Evolutionary conservation across 2,888 invertebrate genomes (phyloP).

Genomic region (Hirtodrosophila histrioides): DNA sequence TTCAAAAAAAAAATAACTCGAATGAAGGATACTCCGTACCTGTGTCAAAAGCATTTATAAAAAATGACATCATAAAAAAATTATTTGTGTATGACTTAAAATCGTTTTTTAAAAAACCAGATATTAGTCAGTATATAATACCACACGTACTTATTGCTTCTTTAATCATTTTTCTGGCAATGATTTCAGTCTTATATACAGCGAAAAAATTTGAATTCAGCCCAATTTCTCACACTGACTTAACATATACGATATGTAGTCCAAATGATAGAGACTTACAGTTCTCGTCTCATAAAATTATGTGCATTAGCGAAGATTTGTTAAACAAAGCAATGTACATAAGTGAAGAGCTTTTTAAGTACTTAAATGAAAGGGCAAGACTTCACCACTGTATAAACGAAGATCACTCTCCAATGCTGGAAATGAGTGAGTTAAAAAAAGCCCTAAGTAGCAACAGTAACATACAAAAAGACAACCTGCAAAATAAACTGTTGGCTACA

Average conservation of each 20-base stretch:
- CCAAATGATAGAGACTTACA: constrained; percentile 32
- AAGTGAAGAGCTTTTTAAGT: constrained; percentile 87
- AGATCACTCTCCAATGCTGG: constrained; percentile 47
- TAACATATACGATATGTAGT: constrained; percentile 86
- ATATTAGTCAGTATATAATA: constrained; percentile 85
- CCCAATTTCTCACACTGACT: constrained; percentile 82
- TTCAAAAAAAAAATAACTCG: constrained; percentile 59
- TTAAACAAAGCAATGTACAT: constrained; percentile 87
- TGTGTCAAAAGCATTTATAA: constrained; percentile 32
- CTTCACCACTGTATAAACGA: constrained; percentile 75
- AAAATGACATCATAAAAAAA: constrained; percentile 52
- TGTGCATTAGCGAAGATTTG: constrained; percentile 87
- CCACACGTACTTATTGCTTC: constrained; percentile 87
- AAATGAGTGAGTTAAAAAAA: constrained; percentile 51
- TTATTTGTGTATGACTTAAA: constrained; percentile 41
- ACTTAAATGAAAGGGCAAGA: constrained; percentile 86
- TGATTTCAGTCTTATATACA: constrained; percentile 88
- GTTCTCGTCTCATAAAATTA: constrained; percentile 81
- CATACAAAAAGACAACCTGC: constrained; percentile 85
- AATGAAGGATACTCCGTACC: constrained; percentile 45
- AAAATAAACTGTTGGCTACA: constrained; percentile 85
- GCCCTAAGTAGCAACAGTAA: constrained; percentile 77
- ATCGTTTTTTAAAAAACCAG: constrained; percentile 59
- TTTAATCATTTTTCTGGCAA: constrained; percentile 88
- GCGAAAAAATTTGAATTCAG: constrained; percentile 85